Base-by-base conservation (phyloP, 2,797 vertebrate genomes). In the Sphenopsis melanotis region DNA sequence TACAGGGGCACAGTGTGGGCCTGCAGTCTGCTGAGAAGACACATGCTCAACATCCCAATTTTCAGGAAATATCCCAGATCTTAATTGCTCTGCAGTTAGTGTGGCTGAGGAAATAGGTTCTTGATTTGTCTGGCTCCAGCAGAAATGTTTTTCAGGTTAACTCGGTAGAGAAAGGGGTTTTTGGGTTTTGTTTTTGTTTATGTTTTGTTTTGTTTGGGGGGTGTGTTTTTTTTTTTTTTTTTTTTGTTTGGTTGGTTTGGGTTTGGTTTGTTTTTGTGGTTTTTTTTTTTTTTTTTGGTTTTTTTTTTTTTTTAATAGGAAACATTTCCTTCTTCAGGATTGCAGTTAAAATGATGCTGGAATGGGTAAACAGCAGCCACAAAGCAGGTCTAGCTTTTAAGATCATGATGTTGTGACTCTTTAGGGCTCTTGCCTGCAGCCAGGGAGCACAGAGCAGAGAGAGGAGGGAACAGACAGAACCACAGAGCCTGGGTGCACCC, bases 71-170 rank as follows among this genome's bases (percentile, higher is more conserved):
- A 69, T 23, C 82, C 59, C 47, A 65, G 61, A 83, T 83, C 87
- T 79, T 90, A 92, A 90, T 68, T 82, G 78, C 64, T 66, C 63
- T 68, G 56, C 36, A 66, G 39, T 64, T 85, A 42, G 15, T 21
- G 18, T 63, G 53, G 71, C 78, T 87, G 78, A 92, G 84, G 93
- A 96, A 89, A 91, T 41, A 53, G 44, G 34, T 74, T 87, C 78
- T 80, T 83, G 68, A 85, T 89, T 83, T 81, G 49, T 41, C 86
- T 93, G 78, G 71, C 75, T 94, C 57, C 87, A 83, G 59, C 47
- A 89, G 50, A 92, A 80, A 15, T 65, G 53, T 63, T 92, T 72
- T 83, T 80, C 60, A 57, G n/a, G 32, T 69, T 83, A 90, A 70
- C 39, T 59, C 32, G 86, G 21, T 10, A 65, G 42, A 37, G 10